phyloP scores from a whole-genome alignment of 2,888 invertebrate species.

The Epistrophe grossulariae region DNA sequence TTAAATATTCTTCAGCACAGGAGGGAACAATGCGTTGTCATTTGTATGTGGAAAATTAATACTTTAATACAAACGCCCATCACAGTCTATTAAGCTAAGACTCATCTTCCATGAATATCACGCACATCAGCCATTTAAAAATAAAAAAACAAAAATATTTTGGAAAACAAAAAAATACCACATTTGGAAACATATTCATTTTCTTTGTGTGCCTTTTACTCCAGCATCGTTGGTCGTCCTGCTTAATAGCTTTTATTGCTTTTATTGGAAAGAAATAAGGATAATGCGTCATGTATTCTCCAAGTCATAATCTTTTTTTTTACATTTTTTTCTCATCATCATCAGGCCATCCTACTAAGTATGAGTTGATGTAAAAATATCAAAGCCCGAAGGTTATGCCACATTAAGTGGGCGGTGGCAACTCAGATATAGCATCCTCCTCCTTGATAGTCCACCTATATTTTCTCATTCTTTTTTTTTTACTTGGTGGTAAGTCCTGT shows the following conservation, averaged over 20 bases:
- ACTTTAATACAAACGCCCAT: slow-evolving; percentile 39
- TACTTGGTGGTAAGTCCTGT: slow-evolving; percentile 13
- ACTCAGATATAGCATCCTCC: background rate
- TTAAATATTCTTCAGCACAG: too few species aligned
- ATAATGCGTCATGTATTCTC: slow-evolving; percentile 49
- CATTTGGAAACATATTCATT: background rate
- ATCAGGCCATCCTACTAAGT: slow-evolving; percentile 13
- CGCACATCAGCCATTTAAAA: slow-evolving; percentile 54
- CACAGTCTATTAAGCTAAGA: slow-evolving; percentile 26
- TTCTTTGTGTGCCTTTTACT: too few species aligned
- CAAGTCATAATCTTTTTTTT: slow-evolving; percentile 59
- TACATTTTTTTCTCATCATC: slow-evolving; percentile 34
- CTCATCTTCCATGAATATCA: slow-evolving; percentile 63
- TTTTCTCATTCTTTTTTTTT: background rate
- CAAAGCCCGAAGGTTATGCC: slow-evolving; percentile 8
- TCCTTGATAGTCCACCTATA: slow-evolving; percentile 9
- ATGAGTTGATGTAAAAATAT: background rate
- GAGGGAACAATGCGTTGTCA: too few species aligned
- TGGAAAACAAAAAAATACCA: background rate
- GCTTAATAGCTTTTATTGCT: slow-evolving; percentile 33
- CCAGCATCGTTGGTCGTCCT: background rate
- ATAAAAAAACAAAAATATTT: slow-evolving; percentile 10
- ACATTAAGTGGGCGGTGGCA: slow-evolving; percentile 26
- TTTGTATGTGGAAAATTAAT: background rate
- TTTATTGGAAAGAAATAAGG: slow-evolving; percentile 52